A percentile compares a stretch with the other conserved stretches of the same genome.
Evolutionary conservation across 2,797 vertebrate genomes (phyloP).

Genomic region (Octomys mimax): DNA sequence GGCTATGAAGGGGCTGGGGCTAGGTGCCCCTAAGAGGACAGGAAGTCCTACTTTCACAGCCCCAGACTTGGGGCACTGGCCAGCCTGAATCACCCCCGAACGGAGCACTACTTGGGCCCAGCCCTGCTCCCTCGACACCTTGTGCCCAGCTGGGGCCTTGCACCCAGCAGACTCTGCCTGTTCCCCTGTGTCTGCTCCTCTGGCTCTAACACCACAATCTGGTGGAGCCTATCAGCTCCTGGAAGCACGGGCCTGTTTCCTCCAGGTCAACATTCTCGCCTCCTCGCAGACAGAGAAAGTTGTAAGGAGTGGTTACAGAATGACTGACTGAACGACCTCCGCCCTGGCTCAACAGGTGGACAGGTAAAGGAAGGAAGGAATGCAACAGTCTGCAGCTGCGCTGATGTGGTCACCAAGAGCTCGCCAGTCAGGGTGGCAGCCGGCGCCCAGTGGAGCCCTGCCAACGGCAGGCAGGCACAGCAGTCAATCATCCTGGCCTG

Average conservation of each 20-base stretch:
- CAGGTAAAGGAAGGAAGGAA: background rate
- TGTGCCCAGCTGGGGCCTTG: background rate
- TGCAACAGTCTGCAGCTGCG: too few relatives aligned
- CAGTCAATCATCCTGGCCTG: background rate
- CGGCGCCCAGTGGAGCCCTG: background rate
- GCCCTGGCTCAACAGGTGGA: background rate
- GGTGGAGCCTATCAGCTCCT: background rate
- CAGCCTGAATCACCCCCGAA: slow-evolving; percentile 62
- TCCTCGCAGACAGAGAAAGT: background rate
- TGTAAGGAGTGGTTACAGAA: background rate
- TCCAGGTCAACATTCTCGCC: background rate
- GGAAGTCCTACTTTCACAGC: background rate
- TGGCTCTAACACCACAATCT: background rate
- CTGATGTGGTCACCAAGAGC: background rate
- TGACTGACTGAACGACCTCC: background rate
- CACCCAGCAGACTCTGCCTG: background rate
- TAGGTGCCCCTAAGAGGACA: background rate
- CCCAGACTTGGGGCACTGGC: slow-evolving; percentile 49
- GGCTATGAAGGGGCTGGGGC: background rate
- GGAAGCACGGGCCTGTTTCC: background rate
- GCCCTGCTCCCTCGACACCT: background rate
- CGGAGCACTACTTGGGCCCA: background rate
- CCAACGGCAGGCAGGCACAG: background rate
- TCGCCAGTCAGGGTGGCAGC: background rate
- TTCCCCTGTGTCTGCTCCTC: background rate